Evolutionary conservation across 2,888 invertebrate genomes (phyloP).

Genomic region (Adela reaumurella): DNA sequence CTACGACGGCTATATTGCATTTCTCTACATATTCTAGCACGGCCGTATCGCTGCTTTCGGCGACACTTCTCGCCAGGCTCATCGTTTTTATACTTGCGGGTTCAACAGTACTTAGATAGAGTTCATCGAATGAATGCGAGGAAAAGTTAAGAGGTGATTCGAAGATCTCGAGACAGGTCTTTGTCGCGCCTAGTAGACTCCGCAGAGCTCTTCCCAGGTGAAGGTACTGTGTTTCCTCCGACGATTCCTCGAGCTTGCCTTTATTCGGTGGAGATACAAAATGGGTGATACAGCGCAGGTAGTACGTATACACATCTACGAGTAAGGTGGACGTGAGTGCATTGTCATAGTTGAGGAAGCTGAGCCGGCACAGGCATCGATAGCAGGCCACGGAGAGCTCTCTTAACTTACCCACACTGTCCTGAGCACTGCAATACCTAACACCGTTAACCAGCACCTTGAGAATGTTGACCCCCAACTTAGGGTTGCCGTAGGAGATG

Average conservation of each 20-base stretch:
- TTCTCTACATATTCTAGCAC: constrained; percentile 25
- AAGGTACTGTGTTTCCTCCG: constrained; percentile 27
- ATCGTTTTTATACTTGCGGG: constrained; percentile 18
- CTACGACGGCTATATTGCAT: constrained; percentile 25
- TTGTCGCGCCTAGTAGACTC: constrained; percentile 20
- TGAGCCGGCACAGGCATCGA: constrained; percentile 26
- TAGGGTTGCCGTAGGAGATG: constrained; percentile 27
- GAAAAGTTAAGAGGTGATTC: constrained; percentile 19
- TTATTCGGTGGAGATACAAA: constrained; percentile 31
- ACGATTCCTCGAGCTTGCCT: constrained; percentile 22
- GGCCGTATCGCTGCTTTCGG: constrained; percentile 19
- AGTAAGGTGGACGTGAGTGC: constrained; percentile 11
- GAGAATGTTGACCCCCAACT: constrained; percentile 29
- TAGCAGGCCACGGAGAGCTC: constrained; percentile 27
- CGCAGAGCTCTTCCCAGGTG: constrained; percentile 28
- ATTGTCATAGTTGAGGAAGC: constrained; percentile 23
- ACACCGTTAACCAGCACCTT: constrained; percentile 28
- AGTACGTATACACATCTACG: constrained; percentile 20
- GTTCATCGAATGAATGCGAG: constrained; percentile 16
- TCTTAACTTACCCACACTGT: constrained; percentile 24
- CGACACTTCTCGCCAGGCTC: constrained; percentile 16
- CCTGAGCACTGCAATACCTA: constrained; percentile 29
- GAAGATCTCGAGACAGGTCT: constrained; percentile 23
- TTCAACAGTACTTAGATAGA: constrained; percentile 28
- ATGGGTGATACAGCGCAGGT: constrained; percentile 28